These are phyloP conservation scores for Acanthurus tractus DNA, from an alignment of 2,797 vertebrate genomes.

Conservation along the genomic window DNA sequence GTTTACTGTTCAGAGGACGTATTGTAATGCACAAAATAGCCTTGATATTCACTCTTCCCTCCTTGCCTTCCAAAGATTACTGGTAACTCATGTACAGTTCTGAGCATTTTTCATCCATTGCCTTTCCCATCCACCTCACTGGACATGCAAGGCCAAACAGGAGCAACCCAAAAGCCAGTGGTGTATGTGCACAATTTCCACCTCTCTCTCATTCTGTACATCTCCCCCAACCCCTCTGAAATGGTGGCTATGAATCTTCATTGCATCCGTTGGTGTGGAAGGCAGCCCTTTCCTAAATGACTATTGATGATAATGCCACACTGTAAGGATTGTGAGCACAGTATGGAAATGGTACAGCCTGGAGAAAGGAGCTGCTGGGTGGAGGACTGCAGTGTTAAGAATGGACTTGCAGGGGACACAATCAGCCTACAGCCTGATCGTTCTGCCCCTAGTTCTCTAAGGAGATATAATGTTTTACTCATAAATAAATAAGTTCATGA, in stretches of 20 bases:
- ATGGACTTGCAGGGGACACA: constrained; percentile 48
- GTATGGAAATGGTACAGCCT: constrained; percentile 73
- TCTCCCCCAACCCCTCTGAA: constrained; percentile 72
- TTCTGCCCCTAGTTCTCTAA: constrained; percentile 37
- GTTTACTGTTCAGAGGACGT: background rate
- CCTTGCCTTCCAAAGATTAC: constrained; percentile 53
- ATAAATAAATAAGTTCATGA: constrained; percentile 21
- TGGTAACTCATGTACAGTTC: constrained; percentile 65
- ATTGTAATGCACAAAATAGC: constrained; percentile 43
- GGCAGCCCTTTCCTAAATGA: constrained; percentile 83
- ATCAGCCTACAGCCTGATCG: constrained; percentile 52
- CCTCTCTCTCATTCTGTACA: constrained; percentile 53
- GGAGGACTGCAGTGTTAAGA: constrained; percentile 24
- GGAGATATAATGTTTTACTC: constrained; percentile 27
- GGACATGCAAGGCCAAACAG: constrained; percentile 80
- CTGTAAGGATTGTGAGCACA: constrained; percentile 80
- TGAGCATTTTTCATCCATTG: constrained; percentile 75
- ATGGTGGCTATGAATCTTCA: constrained; percentile 88
- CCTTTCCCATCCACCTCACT: constrained; percentile 52
- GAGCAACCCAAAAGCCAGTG: constrained; percentile 60
- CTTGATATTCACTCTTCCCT: constrained; percentile 48
- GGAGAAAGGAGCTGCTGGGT: constrained; percentile 21
- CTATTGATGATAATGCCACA: constrained; percentile 86
- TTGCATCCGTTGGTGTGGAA: constrained; percentile 82
- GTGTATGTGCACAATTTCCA: constrained; percentile 78